Conservation (phyloP, 2,888 invertebrate species). For the Clitarchus hookeri region DNA sequence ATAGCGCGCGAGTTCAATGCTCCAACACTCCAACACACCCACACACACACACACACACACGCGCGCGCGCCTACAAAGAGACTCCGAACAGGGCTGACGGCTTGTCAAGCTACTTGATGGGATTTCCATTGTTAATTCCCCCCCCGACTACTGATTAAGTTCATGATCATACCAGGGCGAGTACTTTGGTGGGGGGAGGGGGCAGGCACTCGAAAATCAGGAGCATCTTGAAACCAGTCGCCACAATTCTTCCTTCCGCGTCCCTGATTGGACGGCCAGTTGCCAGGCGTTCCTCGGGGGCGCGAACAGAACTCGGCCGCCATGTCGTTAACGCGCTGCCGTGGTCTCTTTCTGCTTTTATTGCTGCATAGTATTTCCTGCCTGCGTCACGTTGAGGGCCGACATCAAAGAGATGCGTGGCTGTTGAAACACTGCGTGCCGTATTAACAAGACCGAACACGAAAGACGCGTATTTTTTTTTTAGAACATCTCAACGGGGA, state of each 20-base stretch:
- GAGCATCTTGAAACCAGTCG: background rate
- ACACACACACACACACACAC: background rate
- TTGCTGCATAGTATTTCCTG: too few species aligned
- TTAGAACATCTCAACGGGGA: too few species aligned
- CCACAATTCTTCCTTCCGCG: background rate
- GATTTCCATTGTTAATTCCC: constrained; percentile 2
- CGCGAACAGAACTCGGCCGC: too few species aligned
- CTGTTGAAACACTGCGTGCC: too few species aligned
- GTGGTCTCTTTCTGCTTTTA: too few species aligned
- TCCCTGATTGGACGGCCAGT: background rate
- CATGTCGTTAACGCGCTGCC: too few species aligned
- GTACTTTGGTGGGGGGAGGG: background rate
- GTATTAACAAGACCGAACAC: too few species aligned
- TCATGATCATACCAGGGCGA: background rate
- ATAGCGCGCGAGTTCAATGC: background rate
- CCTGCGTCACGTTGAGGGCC: too few species aligned
- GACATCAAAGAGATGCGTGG: too few species aligned
- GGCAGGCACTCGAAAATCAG: background rate
- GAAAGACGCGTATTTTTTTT: too few species aligned
- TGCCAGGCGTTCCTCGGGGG: background rate
- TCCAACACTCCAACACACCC: background rate
- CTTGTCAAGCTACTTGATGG: constrained; percentile 3
- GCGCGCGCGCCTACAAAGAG: too few species aligned
- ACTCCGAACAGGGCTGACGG: background rate
- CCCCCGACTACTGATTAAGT: background rate